These are phyloP conservation scores for Neogobius melanostomus DNA, from an alignment of 2,113 vertebrate species.

Conservation along the genomic window DNA sequence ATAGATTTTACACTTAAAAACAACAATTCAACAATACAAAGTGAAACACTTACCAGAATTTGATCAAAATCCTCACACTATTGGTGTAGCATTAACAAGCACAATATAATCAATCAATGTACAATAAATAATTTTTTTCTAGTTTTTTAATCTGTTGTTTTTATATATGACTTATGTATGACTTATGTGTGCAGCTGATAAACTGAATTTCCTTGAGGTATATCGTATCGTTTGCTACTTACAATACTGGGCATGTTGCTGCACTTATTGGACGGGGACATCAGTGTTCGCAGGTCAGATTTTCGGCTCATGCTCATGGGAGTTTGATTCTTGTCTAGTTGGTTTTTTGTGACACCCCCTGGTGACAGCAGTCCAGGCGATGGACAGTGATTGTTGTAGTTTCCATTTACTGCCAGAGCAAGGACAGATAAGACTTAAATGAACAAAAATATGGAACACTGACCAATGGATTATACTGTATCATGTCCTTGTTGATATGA, in stretches of 20 bases:
- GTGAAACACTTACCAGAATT: conserved; percentile 48
- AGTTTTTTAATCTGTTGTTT: too few species aligned
- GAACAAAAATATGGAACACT: not conserved
- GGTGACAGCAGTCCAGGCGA: conserved; percentile 93
- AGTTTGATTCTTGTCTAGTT: conserved; percentile 91
- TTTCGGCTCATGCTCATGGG: conserved; percentile 88
- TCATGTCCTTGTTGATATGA: not conserved
- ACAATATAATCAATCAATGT: conserved; percentile 5
- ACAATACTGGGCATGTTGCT: conserved; percentile 88
- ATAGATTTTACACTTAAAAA: not conserved
- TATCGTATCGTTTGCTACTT: conserved; percentile 53
- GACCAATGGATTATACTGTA: not conserved
- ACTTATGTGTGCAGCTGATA: too few species aligned
- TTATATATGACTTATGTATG: too few species aligned
- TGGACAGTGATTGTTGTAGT: conserved; percentile 86
- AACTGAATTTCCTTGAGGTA: too few species aligned
- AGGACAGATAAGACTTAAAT: not conserved
- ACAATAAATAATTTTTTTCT: not conserved
- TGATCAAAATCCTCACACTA: conserved; percentile 75
- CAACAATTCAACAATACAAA: not conserved
- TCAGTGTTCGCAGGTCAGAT: conserved; percentile 90
- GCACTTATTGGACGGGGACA: conserved; percentile 90
- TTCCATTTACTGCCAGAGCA: conserved; percentile 80
- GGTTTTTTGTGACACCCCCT: conserved; percentile 85
- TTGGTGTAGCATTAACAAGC: conserved; percentile 32